Percentiles rank a stretch among this genome's conserved stretches.
These are phyloP conservation scores for Taurulus bubalis DNA, from an alignment of 2,113 vertebrate genomes.

Conservation along the genomic window DNA sequence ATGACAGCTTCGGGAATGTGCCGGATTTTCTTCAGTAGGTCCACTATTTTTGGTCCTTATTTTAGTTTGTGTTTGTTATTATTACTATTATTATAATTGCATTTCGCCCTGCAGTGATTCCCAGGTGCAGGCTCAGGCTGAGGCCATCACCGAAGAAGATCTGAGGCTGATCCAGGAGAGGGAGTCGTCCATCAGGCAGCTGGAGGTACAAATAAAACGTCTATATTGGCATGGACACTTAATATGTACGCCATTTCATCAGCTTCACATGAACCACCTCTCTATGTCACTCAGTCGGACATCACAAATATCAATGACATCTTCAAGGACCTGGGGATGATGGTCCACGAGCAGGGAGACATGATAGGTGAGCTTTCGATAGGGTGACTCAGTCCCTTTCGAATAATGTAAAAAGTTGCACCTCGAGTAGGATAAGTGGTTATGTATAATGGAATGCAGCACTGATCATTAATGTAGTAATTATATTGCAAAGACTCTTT, in stretches of 20 bases:
- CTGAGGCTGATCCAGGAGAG: slow-evolving; percentile 93
- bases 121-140: slow-evolving; percentile 88
- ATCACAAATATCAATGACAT: slow-evolving; percentile 98
- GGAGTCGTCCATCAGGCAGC: slow-evolving; percentile 91
- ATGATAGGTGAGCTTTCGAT: slow-evolving; percentile 94
- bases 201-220: slow-evolving; percentile 86
- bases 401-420: too few species aligned
- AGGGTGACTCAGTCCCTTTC: too few species aligned
- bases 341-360: slow-evolving; percentile 98
- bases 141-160: slow-evolving; percentile 94
- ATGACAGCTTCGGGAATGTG: slow-evolving; percentile 86
- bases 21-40: slow-evolving; percentile 87
- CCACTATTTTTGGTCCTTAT: not conserved
- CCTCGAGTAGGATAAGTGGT: too few species aligned
- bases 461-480: not conserved
- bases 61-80: not conserved
- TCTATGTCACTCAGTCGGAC: slow-evolving; percentile 86
- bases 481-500: too few species aligned
- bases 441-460: too few species aligned
- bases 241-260: not conserved
- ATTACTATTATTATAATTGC: not conserved
- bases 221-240: too few species aligned
- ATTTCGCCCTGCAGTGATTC: slow-evolving; percentile 59
- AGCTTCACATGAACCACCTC: not conserved
- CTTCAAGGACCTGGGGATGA: slow-evolving; percentile 97